phyloP scores from a whole-genome alignment of 1,140 invertebrate genomes.

The Ptiloglossa arizonensis region DNA sequence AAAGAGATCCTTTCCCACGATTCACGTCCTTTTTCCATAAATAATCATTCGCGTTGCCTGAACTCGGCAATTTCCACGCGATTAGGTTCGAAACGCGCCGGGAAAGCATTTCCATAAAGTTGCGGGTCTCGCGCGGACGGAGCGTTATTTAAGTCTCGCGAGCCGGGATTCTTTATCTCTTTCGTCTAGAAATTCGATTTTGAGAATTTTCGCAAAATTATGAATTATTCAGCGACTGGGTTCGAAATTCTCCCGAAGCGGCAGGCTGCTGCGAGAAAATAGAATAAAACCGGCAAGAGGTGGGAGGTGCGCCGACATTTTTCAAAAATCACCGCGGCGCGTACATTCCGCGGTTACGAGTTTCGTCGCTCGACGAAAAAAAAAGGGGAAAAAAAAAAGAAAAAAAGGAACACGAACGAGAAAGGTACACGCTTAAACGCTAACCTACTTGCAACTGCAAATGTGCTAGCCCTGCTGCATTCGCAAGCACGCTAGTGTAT shows the following conservation, averaged over 20 bases:
- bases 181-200: neutral
- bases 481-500: conserved; percentile 10
- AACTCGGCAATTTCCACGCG: neutral
- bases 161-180: neutral
- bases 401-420: neutral
- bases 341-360: neutral
- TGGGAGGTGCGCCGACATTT: neutral
- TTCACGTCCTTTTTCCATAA: neutral
- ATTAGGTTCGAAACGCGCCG: neutral
- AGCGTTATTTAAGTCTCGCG: neutral
- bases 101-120: neutral
- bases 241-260: too few species aligned
- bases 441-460: conserved; percentile 36
- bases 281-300: neutral
- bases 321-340: neutral
- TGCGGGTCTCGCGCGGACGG: neutral
- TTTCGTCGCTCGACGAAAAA: neutral
- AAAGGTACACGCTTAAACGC: conserved; percentile 9
- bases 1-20: neutral
- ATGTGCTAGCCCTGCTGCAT: conserved; percentile 6
- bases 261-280: neutral
- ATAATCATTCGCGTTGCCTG: neutral
- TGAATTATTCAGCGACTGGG: too few species aligned
- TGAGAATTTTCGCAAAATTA: too few species aligned
- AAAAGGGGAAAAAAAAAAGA: neutral